phyloP scores from a whole-genome alignment of 2,888 invertebrate genomes.

The Penaeus monodon region DNA sequence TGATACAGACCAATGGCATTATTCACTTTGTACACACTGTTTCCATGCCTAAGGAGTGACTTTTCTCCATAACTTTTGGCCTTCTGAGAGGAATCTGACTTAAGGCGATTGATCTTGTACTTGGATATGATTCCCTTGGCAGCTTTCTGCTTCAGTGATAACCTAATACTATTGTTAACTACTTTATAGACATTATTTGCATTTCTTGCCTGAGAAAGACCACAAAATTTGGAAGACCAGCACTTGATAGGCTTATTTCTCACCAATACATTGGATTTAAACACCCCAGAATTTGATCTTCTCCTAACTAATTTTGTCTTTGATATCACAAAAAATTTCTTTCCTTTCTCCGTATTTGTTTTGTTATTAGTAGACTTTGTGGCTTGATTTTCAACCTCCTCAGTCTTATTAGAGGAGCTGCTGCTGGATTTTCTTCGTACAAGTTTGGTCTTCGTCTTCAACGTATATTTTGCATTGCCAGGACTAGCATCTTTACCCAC shows the following conservation, averaged over 20 bases:
- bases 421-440: constrained; percentile 19
- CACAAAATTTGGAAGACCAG: background rate
- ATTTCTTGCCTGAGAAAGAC: background rate
- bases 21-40: too few species aligned
- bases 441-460: constrained; percentile 34
- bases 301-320: constrained; percentile 50
- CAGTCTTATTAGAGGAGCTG: background rate
- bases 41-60: too few species aligned
- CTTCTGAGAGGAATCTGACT: constrained; percentile 22
- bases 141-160: constrained; percentile 47
- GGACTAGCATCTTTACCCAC: background rate
- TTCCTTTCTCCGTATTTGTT: constrained; percentile 17
- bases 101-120: constrained; percentile 51
- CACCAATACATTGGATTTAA: background rate
- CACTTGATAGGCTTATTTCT: background rate
- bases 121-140: constrained; percentile 54
- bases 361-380: background rate
- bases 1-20: background rate
- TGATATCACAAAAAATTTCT: constrained; percentile 37
- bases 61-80: constrained; percentile 1
- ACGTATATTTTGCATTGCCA: background rate
- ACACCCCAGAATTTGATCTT: constrained; percentile 36
- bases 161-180: background rate
- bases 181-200: constrained; percentile 32
- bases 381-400: background rate